phyloP scores from a whole-genome alignment of 37 sponge, comb jelly and placozoan genomes.

The Cliona cf. orientalis region DNA sequence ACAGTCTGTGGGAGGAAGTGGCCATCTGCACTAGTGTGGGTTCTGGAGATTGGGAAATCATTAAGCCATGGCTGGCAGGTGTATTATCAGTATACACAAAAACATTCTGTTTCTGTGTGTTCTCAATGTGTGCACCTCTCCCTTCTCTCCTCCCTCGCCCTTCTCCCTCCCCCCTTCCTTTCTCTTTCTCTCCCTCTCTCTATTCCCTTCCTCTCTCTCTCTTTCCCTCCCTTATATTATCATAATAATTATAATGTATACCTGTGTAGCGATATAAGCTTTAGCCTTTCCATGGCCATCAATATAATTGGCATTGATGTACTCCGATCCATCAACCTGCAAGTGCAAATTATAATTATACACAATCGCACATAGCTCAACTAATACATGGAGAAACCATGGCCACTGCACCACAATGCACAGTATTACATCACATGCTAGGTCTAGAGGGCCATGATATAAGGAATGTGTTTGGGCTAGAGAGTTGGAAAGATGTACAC shows the following conservation, averaged over 20 bases:
- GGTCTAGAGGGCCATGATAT: no score
- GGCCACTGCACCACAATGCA: background rate
- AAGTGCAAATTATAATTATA: background rate
- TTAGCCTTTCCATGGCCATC: constrained; percentile 6
- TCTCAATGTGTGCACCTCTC: background rate
- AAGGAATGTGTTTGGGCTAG: no score
- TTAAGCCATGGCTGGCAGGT: no score
- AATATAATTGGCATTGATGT: constrained; percentile 77
- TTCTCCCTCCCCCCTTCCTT: background rate
- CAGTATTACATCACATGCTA: background rate
- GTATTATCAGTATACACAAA: no score
- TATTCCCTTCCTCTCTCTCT: background rate
- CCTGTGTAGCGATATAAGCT: constrained; percentile 73
- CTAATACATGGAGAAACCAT: background rate
- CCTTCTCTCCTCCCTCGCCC: background rate
- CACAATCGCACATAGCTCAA: background rate
- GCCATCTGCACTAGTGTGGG: no score
- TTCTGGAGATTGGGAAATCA: no score
- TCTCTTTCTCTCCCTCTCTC: background rate
- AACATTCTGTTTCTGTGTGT: no score
- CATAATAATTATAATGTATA: background rate
- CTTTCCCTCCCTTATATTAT: background rate
- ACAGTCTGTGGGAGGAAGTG: no score
- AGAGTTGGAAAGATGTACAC: no score
- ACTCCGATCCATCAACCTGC: constrained; percentile 62